phyloP scores from a whole-genome alignment of 2,888 invertebrate species.

The Cerastis rubricosa region DNA sequence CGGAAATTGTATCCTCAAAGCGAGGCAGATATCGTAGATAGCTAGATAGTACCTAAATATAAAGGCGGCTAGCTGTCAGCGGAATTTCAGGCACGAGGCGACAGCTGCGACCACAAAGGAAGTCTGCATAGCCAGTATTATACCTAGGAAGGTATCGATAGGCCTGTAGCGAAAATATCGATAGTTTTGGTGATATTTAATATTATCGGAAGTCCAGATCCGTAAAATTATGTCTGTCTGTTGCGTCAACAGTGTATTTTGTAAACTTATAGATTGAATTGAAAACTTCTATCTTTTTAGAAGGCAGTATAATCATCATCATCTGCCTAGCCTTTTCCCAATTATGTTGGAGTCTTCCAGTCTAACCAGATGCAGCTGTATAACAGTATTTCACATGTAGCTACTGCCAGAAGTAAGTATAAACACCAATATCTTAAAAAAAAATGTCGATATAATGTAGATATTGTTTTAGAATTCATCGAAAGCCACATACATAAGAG shows the following conservation, averaged over 20 bases:
- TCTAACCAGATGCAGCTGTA: no score
- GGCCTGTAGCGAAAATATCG: not conserved
- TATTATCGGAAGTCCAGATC: not conserved
- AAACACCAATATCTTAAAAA: no score
- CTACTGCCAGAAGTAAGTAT: no score
- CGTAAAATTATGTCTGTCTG: not conserved
- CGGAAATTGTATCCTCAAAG: constrained; percentile 34
- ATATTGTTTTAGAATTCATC: no score
- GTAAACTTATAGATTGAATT: not conserved
- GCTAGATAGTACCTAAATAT: constrained; percentile 36
- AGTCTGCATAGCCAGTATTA: constrained; percentile 42
- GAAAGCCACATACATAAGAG: no score
- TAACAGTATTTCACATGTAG: no score
- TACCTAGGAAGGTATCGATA: not conserved
- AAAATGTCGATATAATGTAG: no score
- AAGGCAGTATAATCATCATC: not conserved
- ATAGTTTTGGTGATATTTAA: not conserved
- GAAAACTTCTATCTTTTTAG: not conserved
- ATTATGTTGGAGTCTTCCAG: no score
- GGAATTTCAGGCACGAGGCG: constrained; percentile 48
- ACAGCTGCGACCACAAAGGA: constrained; percentile 63
- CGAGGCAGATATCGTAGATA: constrained; percentile 10
- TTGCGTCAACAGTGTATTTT: no score
- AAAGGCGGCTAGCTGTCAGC: constrained; percentile 51
- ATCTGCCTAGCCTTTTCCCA: no score